Base-by-base conservation (phyloP, 2,888 invertebrate species). In the Willowsia nigromaculata region DNA sequence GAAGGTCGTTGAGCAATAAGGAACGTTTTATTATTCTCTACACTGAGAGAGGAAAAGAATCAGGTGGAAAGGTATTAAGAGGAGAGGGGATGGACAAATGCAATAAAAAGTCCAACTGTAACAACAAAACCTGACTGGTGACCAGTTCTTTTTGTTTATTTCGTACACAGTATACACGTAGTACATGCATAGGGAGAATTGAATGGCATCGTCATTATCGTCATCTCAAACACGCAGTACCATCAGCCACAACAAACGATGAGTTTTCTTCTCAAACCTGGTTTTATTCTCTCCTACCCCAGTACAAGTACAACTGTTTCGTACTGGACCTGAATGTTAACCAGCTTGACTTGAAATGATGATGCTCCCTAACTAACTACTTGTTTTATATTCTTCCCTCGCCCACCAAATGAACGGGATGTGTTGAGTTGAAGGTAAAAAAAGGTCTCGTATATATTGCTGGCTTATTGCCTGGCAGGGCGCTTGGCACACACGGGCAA, bases 251-350 rank as follows among this genome's bases (percentile, higher is more conserved):
- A 78, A 78, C 78, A 56, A 40, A 78, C 30, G 82, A 83, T 83
- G 82, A 83, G 40, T 43, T 33, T 33, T 53, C 33, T 18, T 78
- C 78, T 47, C 25, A 1, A 1, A 7, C 68, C 11, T n/a, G n/a
- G n/a, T n/a, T n/a, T n/a, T n/a, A n/a, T n/a, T 4, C 11, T n/a
- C 40, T 68, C n/a, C 30, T 62, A 33, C 18, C 30, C n/a, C 37
- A 83, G 62, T 43, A 27, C 65, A 83, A 83, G 43, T 88, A 88
- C 83, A 76, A 76, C 83, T 62, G 74, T 62, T 62, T 76, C 62
- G 88, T 62, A 83, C 88, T 88, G 83, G 88, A 88, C 88, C 83
- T 88, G 88, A 88, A 88, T 88, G 83, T 83, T 88, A 88, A 88
- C 88, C 88, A 88, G 88, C 53, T 87, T 53, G n/a, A 50, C 71